A percentile compares a stretch with the other conserved stretches of the same genome.
Conservation (phyloP, 2,888 invertebrate species). For the Zygogramma bicolorata region DNA sequence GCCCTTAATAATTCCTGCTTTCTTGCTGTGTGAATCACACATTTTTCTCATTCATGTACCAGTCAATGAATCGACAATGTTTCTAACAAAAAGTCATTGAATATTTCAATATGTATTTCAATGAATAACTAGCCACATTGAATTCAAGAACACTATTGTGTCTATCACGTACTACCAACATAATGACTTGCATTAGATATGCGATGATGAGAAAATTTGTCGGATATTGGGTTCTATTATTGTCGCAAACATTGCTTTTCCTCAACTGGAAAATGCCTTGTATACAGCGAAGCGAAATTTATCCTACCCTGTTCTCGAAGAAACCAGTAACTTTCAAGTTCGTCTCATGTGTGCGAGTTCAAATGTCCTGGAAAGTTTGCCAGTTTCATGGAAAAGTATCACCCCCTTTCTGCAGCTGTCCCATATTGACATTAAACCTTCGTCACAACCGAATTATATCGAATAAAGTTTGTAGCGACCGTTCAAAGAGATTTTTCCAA, state of each 20-base stretch:
- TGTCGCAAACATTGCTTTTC: not conserved
- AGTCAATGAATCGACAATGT: no score
- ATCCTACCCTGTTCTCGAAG: not conserved
- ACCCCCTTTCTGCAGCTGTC: conserved; percentile 23
- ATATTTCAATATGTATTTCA: no score
- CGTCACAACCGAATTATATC: conserved; percentile 30
- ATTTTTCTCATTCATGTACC: no score
- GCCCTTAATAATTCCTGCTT: no score
- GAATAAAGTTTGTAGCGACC: conserved; percentile 26
- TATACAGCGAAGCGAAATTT: not conserved
- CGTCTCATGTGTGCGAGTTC: not conserved
- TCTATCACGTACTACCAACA: no score
- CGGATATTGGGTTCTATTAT: no score
- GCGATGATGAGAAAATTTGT: no score
- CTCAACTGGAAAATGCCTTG: not conserved
- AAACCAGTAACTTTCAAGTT: conserved; percentile 3
- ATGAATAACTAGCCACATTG: no score
- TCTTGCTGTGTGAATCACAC: no score
- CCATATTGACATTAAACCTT: conserved; percentile 27
- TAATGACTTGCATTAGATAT: no score
- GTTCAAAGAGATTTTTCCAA: conserved; percentile 24
- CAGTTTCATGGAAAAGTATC: conserved; percentile 35
- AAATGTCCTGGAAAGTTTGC: conserved; percentile 30
- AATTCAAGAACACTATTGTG: no score
- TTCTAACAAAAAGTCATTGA: no score